These are phyloP conservation scores for Melanotaenia boesemani DNA, from an alignment of 2,797 vertebrate genomes.

Conservation along the genomic window DNA sequence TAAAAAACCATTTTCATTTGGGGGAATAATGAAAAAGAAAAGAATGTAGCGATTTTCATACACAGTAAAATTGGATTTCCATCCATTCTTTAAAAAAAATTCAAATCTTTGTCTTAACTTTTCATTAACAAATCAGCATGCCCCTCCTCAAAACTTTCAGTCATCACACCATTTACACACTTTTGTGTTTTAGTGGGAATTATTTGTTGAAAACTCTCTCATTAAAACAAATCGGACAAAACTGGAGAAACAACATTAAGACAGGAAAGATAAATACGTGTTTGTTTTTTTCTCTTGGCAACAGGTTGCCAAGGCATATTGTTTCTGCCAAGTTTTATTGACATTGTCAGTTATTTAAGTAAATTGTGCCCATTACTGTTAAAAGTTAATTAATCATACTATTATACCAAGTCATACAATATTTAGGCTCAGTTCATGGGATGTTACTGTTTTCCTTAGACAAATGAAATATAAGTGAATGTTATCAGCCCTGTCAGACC, in stretches of 20 bases:
- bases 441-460: not conserved
- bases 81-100: not conserved
- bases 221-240: not conserved
- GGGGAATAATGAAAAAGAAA: not conserved
- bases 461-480: not conserved
- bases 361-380: not conserved
- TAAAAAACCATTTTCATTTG: not conserved
- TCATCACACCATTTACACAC: not conserved
- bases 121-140: not conserved
- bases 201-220: not conserved
- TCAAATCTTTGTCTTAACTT: not conserved
- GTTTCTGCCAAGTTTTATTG: not conserved
- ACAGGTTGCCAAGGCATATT: no score
- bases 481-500: not conserved
- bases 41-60: not conserved
- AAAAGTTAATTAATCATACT: not conserved
- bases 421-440: not conserved
- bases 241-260: not conserved
- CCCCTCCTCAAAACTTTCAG: not conserved
- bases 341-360: not conserved
- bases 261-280: no score
- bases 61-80: not conserved
- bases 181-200: slow-evolving; percentile 1
- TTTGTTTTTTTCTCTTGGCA: no score
- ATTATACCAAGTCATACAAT: not conserved